A percentile compares a stretch with the other conserved stretches of the same genome.
Conservation (phyloP, 2,113 vertebrate species). For the Catharus bicknelli region DNA sequence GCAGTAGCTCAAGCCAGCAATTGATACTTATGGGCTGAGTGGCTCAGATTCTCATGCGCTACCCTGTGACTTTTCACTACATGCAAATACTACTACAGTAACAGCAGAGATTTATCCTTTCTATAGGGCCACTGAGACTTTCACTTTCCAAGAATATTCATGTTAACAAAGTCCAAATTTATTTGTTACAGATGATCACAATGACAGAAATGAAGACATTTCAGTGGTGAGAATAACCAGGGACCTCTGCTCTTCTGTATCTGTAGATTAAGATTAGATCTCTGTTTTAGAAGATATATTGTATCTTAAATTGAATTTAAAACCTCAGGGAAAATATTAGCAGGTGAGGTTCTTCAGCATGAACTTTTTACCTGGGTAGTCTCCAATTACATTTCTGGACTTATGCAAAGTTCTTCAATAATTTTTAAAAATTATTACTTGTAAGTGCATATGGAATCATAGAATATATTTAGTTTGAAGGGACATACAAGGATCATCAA, state of each 20-base stretch:
- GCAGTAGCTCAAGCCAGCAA: background rate
- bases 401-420: background rate
- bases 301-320: background rate
- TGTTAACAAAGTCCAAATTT: background rate
- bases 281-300: background rate
- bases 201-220: background rate
- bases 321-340: background rate
- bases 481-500: background rate
- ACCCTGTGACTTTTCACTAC: background rate
- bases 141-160: background rate
- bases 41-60: background rate
- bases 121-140: background rate
- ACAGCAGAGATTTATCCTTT: background rate
- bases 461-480: background rate
- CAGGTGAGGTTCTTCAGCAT: background rate
- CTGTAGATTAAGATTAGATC: background rate
- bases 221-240: background rate
- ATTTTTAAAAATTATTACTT: background rate
- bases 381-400: background rate
- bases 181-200: background rate
- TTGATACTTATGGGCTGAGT: background rate
- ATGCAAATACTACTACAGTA: background rate
- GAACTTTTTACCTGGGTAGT: background rate
- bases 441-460: background rate
- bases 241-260: fast-evolving